Percentiles rank a stretch among this genome's conserved stretches.
Conservation (phyloP, 1,140 invertebrate genomes). For the Macrostomum lignano region DNA sequence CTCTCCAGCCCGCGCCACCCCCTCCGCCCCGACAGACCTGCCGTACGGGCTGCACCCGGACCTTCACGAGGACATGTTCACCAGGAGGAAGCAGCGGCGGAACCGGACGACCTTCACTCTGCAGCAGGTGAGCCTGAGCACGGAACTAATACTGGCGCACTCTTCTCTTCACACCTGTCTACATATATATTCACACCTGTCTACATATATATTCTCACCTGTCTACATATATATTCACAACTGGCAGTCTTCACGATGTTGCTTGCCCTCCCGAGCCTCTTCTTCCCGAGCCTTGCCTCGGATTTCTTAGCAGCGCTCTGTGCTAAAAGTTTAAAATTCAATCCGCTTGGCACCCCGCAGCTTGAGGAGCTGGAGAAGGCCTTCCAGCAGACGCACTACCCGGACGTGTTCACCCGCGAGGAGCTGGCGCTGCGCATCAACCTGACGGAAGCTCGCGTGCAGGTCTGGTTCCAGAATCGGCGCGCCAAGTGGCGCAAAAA, state of each 20-base stretch:
- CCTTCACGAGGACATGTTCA: constrained; percentile 79
- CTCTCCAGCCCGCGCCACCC: no score
- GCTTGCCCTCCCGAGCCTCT: no score
- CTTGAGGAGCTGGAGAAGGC: constrained; percentile 92
- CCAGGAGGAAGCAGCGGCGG: constrained; percentile 63
- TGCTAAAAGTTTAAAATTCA: no score
- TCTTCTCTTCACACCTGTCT: no score
- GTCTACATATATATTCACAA: no score
- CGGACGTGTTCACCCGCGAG: constrained; percentile 97
- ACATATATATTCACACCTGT: no score
- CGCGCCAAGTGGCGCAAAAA: constrained; percentile 24
- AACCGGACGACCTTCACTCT: constrained; percentile 85
- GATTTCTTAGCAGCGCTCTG: no score
- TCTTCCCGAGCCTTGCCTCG: no score
- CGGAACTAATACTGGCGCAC: not conserved
- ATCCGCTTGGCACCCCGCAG: constrained; percentile 36
- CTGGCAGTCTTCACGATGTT: no score
- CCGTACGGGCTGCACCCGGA: constrained; percentile 38
- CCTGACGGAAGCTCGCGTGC: constrained; percentile 96
- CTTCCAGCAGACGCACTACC: constrained; percentile 97
- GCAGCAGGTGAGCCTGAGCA: constrained; percentile 42
- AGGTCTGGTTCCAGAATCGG: constrained; percentile 41
- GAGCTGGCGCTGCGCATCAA: constrained; percentile 92
- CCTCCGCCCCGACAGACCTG: no score
- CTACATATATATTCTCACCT: no score